Evolutionary conservation across 2,888 invertebrate species (phyloP).

Genomic region (Lampropteryx suffumata): DNA sequence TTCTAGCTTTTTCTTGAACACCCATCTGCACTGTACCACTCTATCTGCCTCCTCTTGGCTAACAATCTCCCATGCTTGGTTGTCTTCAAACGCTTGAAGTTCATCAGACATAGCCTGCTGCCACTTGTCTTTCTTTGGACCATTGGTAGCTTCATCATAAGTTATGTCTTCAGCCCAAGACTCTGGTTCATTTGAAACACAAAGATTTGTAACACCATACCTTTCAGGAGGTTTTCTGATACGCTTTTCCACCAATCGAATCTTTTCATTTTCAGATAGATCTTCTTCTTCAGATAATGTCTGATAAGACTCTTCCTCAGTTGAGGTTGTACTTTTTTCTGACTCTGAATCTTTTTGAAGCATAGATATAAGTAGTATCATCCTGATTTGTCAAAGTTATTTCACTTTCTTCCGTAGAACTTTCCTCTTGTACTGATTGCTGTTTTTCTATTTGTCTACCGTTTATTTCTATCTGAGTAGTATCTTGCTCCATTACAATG

Average conservation of each 20-base stretch:
- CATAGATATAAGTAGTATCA: too few species aligned
- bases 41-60: neutral
- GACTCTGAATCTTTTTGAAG: too few species aligned
- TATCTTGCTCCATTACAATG: too few species aligned
- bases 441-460: too few species aligned
- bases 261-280: neutral
- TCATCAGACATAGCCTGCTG: neutral
- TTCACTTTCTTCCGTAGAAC: too few species aligned
- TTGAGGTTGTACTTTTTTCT: too few species aligned
- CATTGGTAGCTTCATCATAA: neutral
- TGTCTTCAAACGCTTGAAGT: neutral
- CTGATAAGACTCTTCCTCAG: neutral
- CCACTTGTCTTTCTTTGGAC: neutral
- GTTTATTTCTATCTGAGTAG: too few species aligned
- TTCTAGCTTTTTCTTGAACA: constrained; percentile 6
- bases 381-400: too few species aligned
- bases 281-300: neutral
- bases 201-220: neutral
- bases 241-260: neutral
- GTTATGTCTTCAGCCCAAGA: neutral
- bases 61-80: neutral
- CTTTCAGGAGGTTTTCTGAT: neutral
- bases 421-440: too few species aligned
- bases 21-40: constrained; percentile 9
- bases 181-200: neutral